Evolutionary conservation across 2,113 vertebrate genomes (phyloP).

Genomic region (Microcebus griseorufus): DNA sequence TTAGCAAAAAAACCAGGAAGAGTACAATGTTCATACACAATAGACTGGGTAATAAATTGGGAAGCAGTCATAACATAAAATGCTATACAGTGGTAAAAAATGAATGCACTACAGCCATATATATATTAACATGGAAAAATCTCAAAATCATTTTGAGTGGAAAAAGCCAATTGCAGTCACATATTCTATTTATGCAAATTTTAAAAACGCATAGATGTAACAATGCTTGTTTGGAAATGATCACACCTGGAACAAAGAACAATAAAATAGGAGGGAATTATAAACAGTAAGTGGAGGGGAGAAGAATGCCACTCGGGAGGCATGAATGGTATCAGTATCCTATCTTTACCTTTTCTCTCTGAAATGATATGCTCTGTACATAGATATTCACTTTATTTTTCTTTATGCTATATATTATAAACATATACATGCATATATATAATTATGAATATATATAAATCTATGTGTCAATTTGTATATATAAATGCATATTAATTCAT

Average conservation of each 20-base stretch:
- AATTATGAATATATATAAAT: not conserved
- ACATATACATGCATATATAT: not conserved
- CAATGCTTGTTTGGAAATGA: not conserved
- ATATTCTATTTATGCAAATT: not conserved
- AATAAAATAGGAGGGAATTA: not conserved
- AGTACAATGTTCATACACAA: not conserved
- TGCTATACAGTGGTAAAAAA: not conserved
- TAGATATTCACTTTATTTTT: not conserved
- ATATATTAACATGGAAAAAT: not conserved
- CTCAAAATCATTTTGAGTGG: not conserved
- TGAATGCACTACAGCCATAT: not conserved
- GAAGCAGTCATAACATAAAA: not conserved
- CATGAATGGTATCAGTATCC: not conserved
- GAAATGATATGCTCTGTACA: not conserved
- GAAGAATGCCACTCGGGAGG: not conserved
- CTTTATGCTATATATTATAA: not conserved
- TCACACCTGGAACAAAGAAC: not conserved
- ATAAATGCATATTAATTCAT: not conserved
- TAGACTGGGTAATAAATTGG: not conserved
- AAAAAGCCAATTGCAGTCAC: not conserved
- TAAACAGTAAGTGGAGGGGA: not conserved
- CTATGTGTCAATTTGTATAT: not conserved
- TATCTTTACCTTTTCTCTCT: not conserved
- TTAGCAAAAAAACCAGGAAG: not conserved
- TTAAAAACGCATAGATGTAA: not conserved